Evolutionary conservation across 2,113 vertebrate genomes (phyloP), one percentile per base, ranked within the genome.

Genomic region (Ifrita kowaldi): DNA sequence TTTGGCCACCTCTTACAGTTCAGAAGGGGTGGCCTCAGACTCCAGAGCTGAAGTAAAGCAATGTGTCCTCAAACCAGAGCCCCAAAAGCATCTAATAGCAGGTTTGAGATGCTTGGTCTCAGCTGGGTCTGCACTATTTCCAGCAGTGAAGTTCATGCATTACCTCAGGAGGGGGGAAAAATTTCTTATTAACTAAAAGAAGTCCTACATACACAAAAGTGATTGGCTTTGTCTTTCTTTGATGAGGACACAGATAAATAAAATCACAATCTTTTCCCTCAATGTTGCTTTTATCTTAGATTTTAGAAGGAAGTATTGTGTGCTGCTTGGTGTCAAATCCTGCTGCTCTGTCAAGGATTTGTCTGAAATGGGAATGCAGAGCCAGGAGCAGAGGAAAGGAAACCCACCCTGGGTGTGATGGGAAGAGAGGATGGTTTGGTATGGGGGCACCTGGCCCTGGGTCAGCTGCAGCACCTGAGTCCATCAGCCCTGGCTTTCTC

Each of bases 71-170:
- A 94, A 83, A 87, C 75, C 94, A 90, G 89, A 95, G 27, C 77
- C 77, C 75, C 44, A 74, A 52, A 87, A 93, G 23, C 41, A 84
- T 80, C 84, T 98, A 97, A 98, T 95, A 94, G 89, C 76, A 96
- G 94, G 86, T 83, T 96, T 95, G 85, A 80, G 74, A 93, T 90
- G 65, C 70, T 70, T 65, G 69, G 76, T 84, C 90, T 92, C 84
- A 85, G 69, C 78, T 95, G 94, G 84, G 11, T 39, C 75, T 65
- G 59, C 56, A 42, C 30, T 42, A 59, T 85, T 97, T 95, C 80
- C 77, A 96, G 60, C 78, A 63, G 30, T 56, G 59, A 49, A 68
- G 21, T 55, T 93, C 73, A 68, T 65, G 67, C 21, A 41, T 47
- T 82, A 39, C 77, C 42, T 63, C 35, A 44, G 67, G 62, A 84